Conservation (phyloP, 2,113 vertebrate species). For the Eretmochelys imbricata region DNA sequence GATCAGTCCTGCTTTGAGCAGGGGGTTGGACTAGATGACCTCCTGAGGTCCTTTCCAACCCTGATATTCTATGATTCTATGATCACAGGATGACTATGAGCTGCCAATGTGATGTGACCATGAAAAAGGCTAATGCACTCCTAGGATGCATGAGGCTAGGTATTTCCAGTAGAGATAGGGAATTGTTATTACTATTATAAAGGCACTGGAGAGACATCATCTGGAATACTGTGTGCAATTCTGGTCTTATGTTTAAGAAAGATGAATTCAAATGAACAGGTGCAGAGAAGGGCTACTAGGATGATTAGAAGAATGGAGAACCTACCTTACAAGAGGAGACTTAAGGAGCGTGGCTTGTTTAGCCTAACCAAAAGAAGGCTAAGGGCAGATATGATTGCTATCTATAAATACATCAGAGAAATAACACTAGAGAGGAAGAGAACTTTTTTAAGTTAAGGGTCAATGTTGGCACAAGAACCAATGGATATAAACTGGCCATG, state of each 20-base stretch:
- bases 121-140: no score
- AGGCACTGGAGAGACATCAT: no score
- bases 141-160: no score
- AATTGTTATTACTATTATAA: no score
- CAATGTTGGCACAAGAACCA: background rate
- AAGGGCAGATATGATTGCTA: background rate
- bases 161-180: no score
- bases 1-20: no score
- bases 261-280: background rate
- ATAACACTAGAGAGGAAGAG: background rate
- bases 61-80: no score
- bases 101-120: no score
- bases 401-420: background rate
- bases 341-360: background rate
- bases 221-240: background rate
- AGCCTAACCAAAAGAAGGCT: background rate
- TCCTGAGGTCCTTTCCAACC: no score
- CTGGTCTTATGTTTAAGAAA: background rate
- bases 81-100: no score
- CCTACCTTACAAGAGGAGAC: background rate
- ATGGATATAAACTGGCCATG: background rate
- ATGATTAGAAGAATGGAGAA: background rate
- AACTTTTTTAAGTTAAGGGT: background rate
- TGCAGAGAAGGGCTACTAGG: background rate
- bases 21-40: no score